Base-by-base conservation (phyloP, 2,797 vertebrate genomes). In the Poeciliopsis infans region DNA sequence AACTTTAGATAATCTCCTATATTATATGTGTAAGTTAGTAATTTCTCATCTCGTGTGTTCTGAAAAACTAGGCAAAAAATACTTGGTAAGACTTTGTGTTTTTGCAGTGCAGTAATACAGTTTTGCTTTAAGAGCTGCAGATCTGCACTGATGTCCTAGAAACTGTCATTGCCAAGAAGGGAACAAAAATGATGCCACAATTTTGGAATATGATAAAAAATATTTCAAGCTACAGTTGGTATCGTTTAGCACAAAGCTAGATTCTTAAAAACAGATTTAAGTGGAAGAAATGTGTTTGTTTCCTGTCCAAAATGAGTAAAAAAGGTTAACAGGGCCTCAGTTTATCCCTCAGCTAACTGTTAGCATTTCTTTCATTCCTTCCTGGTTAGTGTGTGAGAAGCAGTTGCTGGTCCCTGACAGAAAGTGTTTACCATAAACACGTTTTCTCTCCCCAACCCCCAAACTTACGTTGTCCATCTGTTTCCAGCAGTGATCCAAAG, bases 381-480 rank as follows among this genome's bases (percentile, higher is more conserved):
- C 76, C 46, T 82, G 1, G 0, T 45, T 51, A 7, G 83, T 36
- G 70, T 83, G 41, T 68, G 1, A n/a, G 80, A 70, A 51, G 43
- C 83, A 87, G 86, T 83, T 80, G 84, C 71, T 41, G 28, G 66
- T 75, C 57, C 78, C 64, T 45, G 45, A 79, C 53, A 66, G 46
- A 79, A 41, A 85, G 77, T 79, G 87, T 92, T 86, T 89, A 87
- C 84, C 84, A 43, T 71, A 51, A 88, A 90, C 79, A 85, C 69
- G 77, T 59, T 71, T n/a, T 76, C 57, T n/a, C 64, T 84, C 51
- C 49, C 61, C 51, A 71, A 15, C 59, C 45, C 12, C 76, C 43
- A 64, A 83, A 97, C 98, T 98, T 93, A 99, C 98, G 83, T 97
- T 99, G 95, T 99, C 98, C 98, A 99, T 99, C 95, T 98, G 97